These are phyloP conservation scores for Varanus salvator DNA, from an alignment of 2,113 vertebrate genomes.

Conservation along the genomic window DNA sequence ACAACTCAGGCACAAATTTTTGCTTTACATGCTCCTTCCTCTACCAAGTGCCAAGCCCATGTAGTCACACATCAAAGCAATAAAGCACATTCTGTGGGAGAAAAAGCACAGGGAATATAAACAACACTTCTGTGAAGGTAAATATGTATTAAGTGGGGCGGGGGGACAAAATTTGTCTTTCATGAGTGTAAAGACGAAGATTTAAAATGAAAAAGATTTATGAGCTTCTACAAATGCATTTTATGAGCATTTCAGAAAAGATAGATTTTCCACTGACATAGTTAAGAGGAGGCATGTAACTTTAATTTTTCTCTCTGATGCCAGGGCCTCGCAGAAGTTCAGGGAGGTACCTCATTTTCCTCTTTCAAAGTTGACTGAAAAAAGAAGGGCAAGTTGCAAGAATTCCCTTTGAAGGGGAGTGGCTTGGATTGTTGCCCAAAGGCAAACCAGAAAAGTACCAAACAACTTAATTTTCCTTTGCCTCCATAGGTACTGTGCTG, in stretches of 20 bases:
- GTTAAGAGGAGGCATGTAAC: background rate
- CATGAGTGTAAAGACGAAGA: slow-evolving; percentile 7
- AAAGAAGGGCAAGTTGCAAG: background rate
- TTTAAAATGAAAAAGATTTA: slow-evolving; percentile 32
- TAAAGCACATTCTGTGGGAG: slow-evolving; percentile 1
- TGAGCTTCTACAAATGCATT: background rate
- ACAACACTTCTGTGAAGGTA: slow-evolving; percentile 12
- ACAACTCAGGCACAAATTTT: background rate
- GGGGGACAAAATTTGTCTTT: slow-evolving; percentile 14
- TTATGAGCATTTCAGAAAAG: slow-evolving; percentile 30
- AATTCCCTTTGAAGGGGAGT: background rate
- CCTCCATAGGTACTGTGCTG: background rate
- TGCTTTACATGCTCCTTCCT: background rate
- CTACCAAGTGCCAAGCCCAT: background rate
- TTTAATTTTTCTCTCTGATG: slow-evolving; percentile 3
- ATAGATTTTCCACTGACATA: slow-evolving; percentile 13
- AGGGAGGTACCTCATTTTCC: background rate
- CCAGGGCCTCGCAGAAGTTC: background rate
- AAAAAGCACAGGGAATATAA: slow-evolving; percentile 28
- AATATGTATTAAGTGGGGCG: background rate
- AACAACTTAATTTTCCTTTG: background rate
- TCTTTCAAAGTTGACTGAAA: background rate
- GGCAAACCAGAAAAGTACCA: background rate
- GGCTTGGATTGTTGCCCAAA: background rate
- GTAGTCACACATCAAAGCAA: background rate